A percentile compares a stretch with the other conserved stretches of the same genome.
Conservation (phyloP, 2,888 invertebrate genomes). For the Epirrhoe alternata region DNA sequence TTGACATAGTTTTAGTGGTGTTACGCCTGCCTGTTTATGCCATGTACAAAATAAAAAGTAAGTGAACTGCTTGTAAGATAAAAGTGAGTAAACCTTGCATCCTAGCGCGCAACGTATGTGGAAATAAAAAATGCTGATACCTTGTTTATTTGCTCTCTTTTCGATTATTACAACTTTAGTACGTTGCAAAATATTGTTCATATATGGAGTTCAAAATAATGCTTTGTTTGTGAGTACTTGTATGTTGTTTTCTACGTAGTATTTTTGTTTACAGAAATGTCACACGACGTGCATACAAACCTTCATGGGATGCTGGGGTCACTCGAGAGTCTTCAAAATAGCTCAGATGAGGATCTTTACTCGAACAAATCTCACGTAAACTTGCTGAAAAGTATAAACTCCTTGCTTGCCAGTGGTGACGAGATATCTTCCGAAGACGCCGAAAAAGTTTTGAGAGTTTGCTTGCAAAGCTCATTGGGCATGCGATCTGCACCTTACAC, state of each 20-base stretch:
- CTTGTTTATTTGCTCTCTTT: slow-evolving; percentile 18
- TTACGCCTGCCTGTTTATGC: neutral
- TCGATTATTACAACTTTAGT: neutral
- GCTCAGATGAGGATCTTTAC: slow-evolving; percentile 17
- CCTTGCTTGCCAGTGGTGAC: slow-evolving; percentile 1
- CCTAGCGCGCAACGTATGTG: neutral
- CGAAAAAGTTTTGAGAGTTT: slow-evolving; percentile 44
- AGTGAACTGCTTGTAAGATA: neutral
- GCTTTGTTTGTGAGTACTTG: neutral
- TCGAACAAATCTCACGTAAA: slow-evolving; percentile 12
- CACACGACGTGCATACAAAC: slow-evolving; percentile 16
- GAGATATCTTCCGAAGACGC: slow-evolving; percentile 13
- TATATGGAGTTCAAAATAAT: neutral
- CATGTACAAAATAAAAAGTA: neutral
- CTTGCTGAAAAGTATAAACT: slow-evolving; percentile 18
- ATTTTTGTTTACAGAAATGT: slow-evolving; percentile 36
- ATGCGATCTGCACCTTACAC: slow-evolving; percentile 19
- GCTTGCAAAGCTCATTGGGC: slow-evolving; percentile 37
- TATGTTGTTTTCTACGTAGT: slow-evolving; percentile 7
- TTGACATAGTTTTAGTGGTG: neutral
- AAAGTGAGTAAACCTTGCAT: neutral
- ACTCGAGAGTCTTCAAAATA: slow-evolving; percentile 17
- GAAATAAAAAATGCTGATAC: slow-evolving; percentile 19
- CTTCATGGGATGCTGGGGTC: slow-evolving; percentile 12
- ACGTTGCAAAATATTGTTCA: neutral